These are phyloP conservation scores for Petrocephalus zakoni DNA, from an alignment of 2,113 vertebrate genomes.

Conservation along the genomic window DNA sequence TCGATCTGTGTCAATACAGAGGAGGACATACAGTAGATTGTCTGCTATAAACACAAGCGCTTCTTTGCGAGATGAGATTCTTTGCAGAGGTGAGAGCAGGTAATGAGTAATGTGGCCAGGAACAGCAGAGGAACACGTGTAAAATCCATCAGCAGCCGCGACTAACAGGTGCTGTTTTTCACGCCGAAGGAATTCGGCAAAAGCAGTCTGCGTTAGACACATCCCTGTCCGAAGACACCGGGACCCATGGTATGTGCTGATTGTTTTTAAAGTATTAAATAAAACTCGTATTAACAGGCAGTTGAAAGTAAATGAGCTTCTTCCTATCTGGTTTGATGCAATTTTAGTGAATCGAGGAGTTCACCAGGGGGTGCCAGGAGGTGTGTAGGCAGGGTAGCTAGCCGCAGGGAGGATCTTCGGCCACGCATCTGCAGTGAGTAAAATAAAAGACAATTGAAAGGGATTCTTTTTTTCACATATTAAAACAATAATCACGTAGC, in stretches of 20 bases:
- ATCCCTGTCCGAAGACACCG: neutral
- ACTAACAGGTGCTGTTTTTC: conserved; percentile 15
- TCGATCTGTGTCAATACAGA: neutral
- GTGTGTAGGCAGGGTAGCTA: neutral
- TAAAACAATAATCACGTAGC: neutral
- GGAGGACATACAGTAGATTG: neutral
- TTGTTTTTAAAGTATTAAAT: conserved; percentile 7
- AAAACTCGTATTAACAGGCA: conserved; percentile 12
- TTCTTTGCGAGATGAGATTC: neutral
- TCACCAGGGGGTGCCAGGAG: neutral
- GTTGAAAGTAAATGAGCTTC: conserved; percentile 14
- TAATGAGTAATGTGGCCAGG: neutral
- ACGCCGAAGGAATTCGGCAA: neutral
- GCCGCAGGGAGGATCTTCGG: too few relatives aligned
- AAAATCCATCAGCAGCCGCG: neutral
- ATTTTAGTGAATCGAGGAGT: neutral
- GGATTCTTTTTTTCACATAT: neutral
- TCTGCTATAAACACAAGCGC: neutral
- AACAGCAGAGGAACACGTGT: neutral
- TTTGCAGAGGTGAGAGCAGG: neutral
- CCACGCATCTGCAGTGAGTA: neutral
- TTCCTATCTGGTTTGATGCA: conserved; percentile 13
- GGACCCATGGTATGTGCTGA: neutral
- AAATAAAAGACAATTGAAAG: neutral
- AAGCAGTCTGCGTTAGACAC: neutral